A percentile compares a stretch with the other conserved stretches of the same genome.
phyloP scores from a whole-genome alignment of 2,113 vertebrate genomes.

The Aegypius monachus region DNA sequence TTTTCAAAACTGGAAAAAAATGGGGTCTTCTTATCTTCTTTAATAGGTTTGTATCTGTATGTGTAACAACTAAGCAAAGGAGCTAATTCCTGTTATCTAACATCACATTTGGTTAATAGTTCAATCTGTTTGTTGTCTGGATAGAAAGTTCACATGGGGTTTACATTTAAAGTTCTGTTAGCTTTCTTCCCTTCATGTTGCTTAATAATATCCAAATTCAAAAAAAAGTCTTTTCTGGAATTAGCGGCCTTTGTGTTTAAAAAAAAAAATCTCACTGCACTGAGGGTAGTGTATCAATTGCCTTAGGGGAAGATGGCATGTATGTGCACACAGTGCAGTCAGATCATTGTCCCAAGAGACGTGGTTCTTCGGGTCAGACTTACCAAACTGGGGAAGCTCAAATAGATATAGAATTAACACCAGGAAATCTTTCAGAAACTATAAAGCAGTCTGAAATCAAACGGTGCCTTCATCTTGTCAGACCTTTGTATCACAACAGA shows the following conservation, averaged over 20 bases:
- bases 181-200: not conserved
- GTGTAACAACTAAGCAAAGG: not conserved
- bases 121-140: not conserved
- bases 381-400: not conserved
- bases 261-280: not conserved
- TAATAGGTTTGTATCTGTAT: not conserved
- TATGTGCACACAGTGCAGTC: not conserved
- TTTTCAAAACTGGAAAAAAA: not conserved
- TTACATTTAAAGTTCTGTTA: not conserved
- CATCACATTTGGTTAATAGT: not conserved
- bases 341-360: not conserved
- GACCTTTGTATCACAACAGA: not conserved
- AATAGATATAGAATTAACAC: not conserved
- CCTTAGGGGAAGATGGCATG: not conserved
- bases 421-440: not conserved
- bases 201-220: not conserved
- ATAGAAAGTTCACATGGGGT: not conserved
- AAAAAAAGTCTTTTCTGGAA: not conserved
- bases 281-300: not conserved
- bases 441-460: not conserved
- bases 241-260: not conserved
- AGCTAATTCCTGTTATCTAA: not conserved
- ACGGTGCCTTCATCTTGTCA: not conserved
- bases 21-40: not conserved
- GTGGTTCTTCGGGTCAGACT: not conserved